A percentile compares a stretch with the other conserved stretches of the same genome.
Evolutionary conservation across 2,888 invertebrate species (phyloP).

Genomic region (Cheilosia scutellata): DNA sequence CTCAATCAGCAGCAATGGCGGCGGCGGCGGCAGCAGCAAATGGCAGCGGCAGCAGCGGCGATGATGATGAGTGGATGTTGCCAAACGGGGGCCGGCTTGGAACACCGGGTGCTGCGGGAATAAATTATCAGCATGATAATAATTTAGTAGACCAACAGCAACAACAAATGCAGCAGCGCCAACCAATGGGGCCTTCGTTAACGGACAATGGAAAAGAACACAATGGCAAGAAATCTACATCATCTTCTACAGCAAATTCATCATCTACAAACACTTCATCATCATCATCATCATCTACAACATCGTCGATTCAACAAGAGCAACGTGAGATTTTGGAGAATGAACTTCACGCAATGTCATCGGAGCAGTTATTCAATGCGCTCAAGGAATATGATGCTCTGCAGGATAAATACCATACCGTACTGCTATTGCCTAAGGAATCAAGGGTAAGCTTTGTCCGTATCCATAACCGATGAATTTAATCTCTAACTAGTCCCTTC

Average conservation of each 20-base stretch:
- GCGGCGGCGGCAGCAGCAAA: slow-evolving; percentile 79
- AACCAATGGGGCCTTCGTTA: slow-evolving; percentile 80
- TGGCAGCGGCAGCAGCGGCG: slow-evolving; percentile 77
- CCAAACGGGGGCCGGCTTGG: slow-evolving; percentile 86
- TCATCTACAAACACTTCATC: slow-evolving; percentile 39
- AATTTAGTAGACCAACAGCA: slow-evolving; percentile 81
- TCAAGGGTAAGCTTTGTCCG: slow-evolving; percentile 85
- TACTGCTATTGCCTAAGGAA: slow-evolving; percentile 87
- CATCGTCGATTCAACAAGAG: slow-evolving; percentile 74
- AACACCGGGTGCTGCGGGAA: slow-evolving; percentile 87
- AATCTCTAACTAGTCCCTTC: background rate
- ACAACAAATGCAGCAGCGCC: slow-evolving; percentile 78
- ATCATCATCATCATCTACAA: slow-evolving; percentile 46
- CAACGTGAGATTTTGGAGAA: slow-evolving; percentile 79
- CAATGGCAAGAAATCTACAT: slow-evolving; percentile 77
- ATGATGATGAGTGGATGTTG: slow-evolving; percentile 84
- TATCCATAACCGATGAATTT: background rate
- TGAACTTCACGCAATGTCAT: slow-evolving; percentile 80
- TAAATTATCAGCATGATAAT: slow-evolving; percentile 82
- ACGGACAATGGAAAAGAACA: slow-evolving; percentile 79
- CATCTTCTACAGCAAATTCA: slow-evolving; percentile 63
- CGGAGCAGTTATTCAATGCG: slow-evolving; percentile 85
- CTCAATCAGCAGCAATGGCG: slow-evolving; percentile 43
- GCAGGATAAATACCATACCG: slow-evolving; percentile 89
- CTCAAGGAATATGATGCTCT: slow-evolving; percentile 89